Evolutionary conservation across 2,888 invertebrate species (phyloP).

Genomic region (Bombyx huttoni): DNA sequence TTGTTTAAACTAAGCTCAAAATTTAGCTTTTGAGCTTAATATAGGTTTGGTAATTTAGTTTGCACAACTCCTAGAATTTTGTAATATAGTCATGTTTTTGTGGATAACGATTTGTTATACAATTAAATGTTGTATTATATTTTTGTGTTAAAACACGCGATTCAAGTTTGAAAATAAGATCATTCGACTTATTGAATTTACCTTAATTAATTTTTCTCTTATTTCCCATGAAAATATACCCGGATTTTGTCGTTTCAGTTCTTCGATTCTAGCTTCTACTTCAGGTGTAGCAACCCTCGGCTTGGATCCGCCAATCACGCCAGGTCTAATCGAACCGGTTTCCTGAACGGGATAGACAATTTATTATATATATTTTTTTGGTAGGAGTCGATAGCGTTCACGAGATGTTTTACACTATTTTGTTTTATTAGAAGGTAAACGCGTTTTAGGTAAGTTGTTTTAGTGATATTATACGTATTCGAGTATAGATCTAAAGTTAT

Average conservation of each 20-base stretch:
- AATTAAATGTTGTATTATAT: too few species aligned
- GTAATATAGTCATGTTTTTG: too few species aligned
- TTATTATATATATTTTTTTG: background rate
- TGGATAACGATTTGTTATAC: too few species aligned
- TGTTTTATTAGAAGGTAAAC: too few species aligned
- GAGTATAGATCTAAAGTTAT: too few species aligned
- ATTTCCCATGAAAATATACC: conserved; percentile 98
- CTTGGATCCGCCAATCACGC: conserved; percentile 94
- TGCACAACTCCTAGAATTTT: too few species aligned
- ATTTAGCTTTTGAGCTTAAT: background rate
- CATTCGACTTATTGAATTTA: conserved; percentile 11
- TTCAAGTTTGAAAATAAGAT: background rate
- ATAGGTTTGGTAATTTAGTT: background rate
- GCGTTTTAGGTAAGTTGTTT: too few species aligned
- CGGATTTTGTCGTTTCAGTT: conserved; percentile 91
- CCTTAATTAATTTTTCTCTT: conserved; percentile 90
- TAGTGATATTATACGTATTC: too few species aligned
- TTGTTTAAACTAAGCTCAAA: too few species aligned
- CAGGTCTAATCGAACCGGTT: conserved; percentile 95
- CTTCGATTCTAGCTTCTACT: conserved; percentile 91
- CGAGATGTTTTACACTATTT: background rate
- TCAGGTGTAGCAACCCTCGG: conserved; percentile 94
- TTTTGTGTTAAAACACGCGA: too few species aligned
- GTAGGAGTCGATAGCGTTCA: background rate
- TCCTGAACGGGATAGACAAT: conserved; percentile 69